A percentile compares a stretch with the other conserved stretches of the same genome.
Conservation (phyloP, 2,797 vertebrate genomes). For the Novumbra hubbsi region DNA sequence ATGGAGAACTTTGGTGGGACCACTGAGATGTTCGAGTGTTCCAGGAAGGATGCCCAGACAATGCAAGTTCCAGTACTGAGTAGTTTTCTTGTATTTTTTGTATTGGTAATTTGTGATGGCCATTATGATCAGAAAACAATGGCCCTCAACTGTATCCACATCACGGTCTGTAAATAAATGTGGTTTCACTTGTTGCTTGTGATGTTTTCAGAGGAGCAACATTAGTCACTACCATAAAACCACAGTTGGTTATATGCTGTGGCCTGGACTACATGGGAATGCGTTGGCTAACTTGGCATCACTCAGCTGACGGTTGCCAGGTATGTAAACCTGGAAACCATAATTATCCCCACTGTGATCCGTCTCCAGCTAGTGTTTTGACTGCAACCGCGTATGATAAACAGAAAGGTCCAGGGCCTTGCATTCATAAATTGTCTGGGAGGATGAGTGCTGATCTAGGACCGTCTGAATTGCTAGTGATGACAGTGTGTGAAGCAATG, state of each 20-base stretch:
- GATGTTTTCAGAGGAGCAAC: background rate
- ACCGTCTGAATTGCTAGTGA: background rate
- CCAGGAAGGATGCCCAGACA: background rate
- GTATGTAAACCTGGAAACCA: slow-evolving; percentile 1
- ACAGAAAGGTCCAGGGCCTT: background rate
- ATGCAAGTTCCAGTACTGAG: background rate
- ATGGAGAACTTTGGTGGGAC: background rate
- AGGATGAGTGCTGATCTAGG: background rate
- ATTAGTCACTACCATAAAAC: background rate
- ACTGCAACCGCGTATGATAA: background rate
- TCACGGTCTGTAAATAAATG: background rate
- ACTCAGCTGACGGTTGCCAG: background rate
- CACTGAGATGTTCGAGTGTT: background rate
- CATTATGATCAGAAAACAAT: background rate
- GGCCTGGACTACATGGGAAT: background rate
- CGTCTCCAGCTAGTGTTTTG: background rate
- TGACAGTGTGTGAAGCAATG: slow-evolving; percentile 4
- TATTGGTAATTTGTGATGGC: background rate
- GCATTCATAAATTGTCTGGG: background rate
- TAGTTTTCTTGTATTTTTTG: background rate
- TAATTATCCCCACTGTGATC: background rate
- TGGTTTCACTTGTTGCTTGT: background rate
- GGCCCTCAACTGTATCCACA: background rate
- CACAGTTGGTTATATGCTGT: slow-evolving; percentile 1
- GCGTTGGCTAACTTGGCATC: background rate